A percentile compares a stretch with the other conserved stretches of the same genome.
Conservation (phyloP, 2,797 vertebrate species). For the Salarias fasciatus region DNA sequence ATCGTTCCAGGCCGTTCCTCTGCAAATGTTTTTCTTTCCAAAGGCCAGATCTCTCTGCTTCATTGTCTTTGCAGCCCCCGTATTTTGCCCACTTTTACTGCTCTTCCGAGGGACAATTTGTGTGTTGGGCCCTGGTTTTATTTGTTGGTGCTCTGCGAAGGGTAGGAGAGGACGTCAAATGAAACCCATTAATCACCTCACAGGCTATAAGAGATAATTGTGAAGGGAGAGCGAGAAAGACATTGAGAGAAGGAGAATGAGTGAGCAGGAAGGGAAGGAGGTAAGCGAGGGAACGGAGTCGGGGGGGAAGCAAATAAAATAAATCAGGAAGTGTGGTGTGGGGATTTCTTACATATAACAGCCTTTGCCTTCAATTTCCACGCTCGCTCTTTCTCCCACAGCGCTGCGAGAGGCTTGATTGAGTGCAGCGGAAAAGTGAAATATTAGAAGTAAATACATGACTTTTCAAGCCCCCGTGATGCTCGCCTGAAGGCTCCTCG, state of each 20-base stretch:
- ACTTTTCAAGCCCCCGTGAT: slow-evolving; percentile 58
- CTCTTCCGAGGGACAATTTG: slow-evolving; percentile 89
- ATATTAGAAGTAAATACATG: slow-evolving; percentile 56
- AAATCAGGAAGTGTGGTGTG: slow-evolving; percentile 76
- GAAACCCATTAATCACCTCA: slow-evolving; percentile 89
- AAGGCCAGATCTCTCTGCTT: slow-evolving; percentile 82
- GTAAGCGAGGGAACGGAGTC: slow-evolving; percentile 62
- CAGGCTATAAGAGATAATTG: slow-evolving; percentile 86
- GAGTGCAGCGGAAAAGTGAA: slow-evolving; percentile 62
- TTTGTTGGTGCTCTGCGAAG: slow-evolving; percentile 84
- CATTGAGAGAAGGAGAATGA: slow-evolving; percentile 58
- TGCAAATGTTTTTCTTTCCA: slow-evolving; percentile 84
- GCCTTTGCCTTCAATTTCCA: slow-evolving; percentile 74
- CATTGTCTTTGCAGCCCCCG: slow-evolving; percentile 79
- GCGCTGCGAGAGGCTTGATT: slow-evolving; percentile 41
- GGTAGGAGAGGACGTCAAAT: slow-evolving; percentile 84
- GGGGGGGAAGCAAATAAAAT: slow-evolving; percentile 75
- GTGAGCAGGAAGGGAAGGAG: slow-evolving; percentile 61
- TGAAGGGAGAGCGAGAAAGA: slow-evolving; percentile 80
- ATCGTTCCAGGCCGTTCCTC: slow-evolving; percentile 78
- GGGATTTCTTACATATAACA: slow-evolving; percentile 75
- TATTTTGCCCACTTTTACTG: slow-evolving; percentile 81
- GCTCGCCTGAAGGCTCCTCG: slow-evolving; percentile 21
- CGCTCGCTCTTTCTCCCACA: slow-evolving; percentile 45
- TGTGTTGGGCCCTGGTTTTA: slow-evolving; percentile 82